Evolutionary conservation across 2,113 vertebrate genomes (phyloP).

Genomic region (Cyprinus carpio): DNA sequence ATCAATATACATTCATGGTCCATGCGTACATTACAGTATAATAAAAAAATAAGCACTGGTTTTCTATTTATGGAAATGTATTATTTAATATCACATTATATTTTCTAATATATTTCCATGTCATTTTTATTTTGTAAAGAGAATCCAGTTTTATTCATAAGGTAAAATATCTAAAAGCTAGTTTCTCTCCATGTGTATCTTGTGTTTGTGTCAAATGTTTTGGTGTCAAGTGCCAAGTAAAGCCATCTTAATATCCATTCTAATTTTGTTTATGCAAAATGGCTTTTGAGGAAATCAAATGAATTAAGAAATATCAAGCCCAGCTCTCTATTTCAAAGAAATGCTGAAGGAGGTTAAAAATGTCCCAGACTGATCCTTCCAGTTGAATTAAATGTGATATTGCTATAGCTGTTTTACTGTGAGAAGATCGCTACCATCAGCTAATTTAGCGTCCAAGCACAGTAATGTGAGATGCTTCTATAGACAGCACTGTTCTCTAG

Average conservation of each 20-base stretch:
- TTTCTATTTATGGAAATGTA: too few relatives aligned
- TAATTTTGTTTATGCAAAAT: not conserved
- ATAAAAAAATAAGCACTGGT: too few relatives aligned
- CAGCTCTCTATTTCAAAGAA: not conserved
- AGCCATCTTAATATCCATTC: not conserved
- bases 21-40: too few relatives aligned
- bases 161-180: conserved; percentile 1
- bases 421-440: conserved; percentile 68
- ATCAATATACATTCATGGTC: too few relatives aligned
- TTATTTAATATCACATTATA: too few relatives aligned
- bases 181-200: not conserved
- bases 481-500: conserved; percentile 65
- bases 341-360: not conserved
- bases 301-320: not conserved
- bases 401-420: conserved; percentile 59
- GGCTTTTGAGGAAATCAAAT: not conserved
- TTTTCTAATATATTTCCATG: too few relatives aligned
- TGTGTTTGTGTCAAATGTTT: not conserved
- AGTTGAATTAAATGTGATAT: conserved; percentile 63
- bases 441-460: conserved; percentile 67
- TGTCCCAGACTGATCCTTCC: not conserved
- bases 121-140: too few relatives aligned
- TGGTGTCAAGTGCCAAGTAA: not conserved
- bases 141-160: not conserved
- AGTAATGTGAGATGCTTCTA: conserved; percentile 72